Evolutionary conservation across 1,140 invertebrate genomes (phyloP), one percentile per base, ranked within the genome.

Genomic region (Papilio polyxenes): DNA sequence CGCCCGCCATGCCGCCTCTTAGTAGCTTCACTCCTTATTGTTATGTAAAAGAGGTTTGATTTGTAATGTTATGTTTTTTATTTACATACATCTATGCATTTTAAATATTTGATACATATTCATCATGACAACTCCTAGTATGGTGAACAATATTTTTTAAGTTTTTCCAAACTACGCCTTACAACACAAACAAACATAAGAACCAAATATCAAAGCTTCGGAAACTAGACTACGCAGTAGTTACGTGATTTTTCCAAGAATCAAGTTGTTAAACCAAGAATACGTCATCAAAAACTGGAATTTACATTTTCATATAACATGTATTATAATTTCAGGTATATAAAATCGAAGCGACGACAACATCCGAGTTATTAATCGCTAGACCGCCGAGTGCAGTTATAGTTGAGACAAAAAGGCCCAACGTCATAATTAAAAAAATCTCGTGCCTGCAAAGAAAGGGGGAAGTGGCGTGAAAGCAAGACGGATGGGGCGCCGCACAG

Each of bases 361-460:
- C 76, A 82, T 40, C 65, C 74, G 56, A 48, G 80, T 15, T 81
- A 40, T 69, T 56, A 78, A 81, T 80, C 62, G 79, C 77, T 82
- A 82, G 31, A 72, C 85, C 82, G 82, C 74, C 20, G 75, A 82
- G 23, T 10, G 72, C 51, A 74, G 82, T 87, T 86, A 85, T 86
- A 87, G 83, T 85, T 87, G 83, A 92, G 90, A 93, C 92, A 94
- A 93, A 94, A 94, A 93, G 89, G 91, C 89, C 87, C 89, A 94
- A 93, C 92, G 91, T 94, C 92, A 94, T 94, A 94, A 94, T 94
- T 94, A 94, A 94, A 94, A 94, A 94, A 94, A 94, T 92, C 92
- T 94, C 92, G 92, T 93, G 92, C 92, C 90, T 91, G 88, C 89
- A 92, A 91, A 94, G 90, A 94, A 94, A 93, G 90, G 92, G 92